A percentile compares a stretch with the other conserved stretches of the same genome.
These are phyloP conservation scores for Chelmon rostratus DNA, from an alignment of 2,797 vertebrate genomes.

Conservation along the genomic window DNA sequence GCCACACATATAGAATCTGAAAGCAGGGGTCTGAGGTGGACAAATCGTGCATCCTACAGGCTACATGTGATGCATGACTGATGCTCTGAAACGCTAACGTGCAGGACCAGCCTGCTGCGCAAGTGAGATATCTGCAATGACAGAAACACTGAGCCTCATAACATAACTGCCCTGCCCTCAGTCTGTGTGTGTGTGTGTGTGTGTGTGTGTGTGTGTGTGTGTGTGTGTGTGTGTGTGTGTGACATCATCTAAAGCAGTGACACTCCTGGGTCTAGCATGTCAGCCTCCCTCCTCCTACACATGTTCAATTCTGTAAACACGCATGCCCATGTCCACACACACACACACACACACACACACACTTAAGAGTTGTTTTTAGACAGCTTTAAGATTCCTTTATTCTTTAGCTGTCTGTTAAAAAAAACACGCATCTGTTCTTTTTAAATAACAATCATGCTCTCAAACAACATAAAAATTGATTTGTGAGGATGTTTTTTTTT, in stretches of 20 bases:
- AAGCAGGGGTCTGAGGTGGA: conserved; percentile 4
- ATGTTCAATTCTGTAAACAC: conserved; percentile 13
- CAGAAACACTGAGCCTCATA: conserved; percentile 23
- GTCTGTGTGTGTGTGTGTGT: conserved; percentile 27
- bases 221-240: conserved; percentile 28
- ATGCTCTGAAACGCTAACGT: conserved; percentile 25
- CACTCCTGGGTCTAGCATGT: conserved; percentile 43
- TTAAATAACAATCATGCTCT: conserved; percentile 77
- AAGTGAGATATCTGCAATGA: conserved; percentile 29
- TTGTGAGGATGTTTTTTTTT: conserved; percentile 35
- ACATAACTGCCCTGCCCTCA: conserved; percentile 19
- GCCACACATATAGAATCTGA: conserved; percentile 17
- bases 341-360: not conserved
- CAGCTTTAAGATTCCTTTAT: conserved; percentile 70
- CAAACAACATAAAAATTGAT: conserved; percentile 53
- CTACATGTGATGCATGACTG: not conserved
- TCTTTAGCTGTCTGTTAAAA: conserved; percentile 59
- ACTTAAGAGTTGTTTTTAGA: conserved; percentile 46
- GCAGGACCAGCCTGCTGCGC: conserved; percentile 72
- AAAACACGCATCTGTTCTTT: conserved; percentile 65
- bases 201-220: conserved; percentile 31
- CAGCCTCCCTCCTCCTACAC: conserved; percentile 42
- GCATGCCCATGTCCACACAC: conserved; percentile 18
- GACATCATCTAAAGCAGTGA: conserved; percentile 55
- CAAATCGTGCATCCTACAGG: conserved; percentile 20